Evolutionary conservation across 2,113 vertebrate genomes (phyloP), one percentile per base, ranked within the genome.

Genomic region (Phocoena phocoena): DNA sequence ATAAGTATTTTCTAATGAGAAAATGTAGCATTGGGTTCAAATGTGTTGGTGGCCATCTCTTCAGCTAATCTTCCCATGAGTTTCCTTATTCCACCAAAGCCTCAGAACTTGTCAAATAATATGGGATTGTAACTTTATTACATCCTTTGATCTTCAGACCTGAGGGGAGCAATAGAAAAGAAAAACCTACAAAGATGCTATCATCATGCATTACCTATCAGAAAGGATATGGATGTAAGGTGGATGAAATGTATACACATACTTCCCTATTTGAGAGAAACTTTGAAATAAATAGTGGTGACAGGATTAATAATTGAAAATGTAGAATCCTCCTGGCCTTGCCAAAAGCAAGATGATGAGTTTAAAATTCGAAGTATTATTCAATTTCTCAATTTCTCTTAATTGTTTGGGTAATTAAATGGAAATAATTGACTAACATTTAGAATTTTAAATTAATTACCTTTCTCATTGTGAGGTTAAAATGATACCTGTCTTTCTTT

Each of bases 301-400:
- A 60, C 1, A 96, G 4, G 12, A 60, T 71, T 82, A 33, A 62
- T 83, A 36, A 58, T 8, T 73, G 3, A 90, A 92, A 90, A 55
- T 47, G 7, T 33, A 41, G 2, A 41, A 44, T 60, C 13, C 31
- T 44, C 14, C 5, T 80, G 23, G 7, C 36, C 3, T 20, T 96
- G 31, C 7, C 44, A 74, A 96, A 95, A 93, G 25, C 7, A 81
- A 87, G 9, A 80, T 21, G 5, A 63, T 58, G 1, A 83, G 73
- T 68, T 36, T n/a, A 90, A 95, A 93, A 71, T 86, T 95, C 17
- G 50, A 90, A 67, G 4, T 93, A 47, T 67, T 88, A 77, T 23
- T 76, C 6, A 55, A 4, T 76, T 74, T 70, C 67, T 84, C 2
- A 76, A 23, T 88, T 88, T 63, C 63, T 15, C 90, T 76, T 71